phyloP scores from a whole-genome alignment of 2,113 vertebrate species.

The Indicator maculatus region DNA sequence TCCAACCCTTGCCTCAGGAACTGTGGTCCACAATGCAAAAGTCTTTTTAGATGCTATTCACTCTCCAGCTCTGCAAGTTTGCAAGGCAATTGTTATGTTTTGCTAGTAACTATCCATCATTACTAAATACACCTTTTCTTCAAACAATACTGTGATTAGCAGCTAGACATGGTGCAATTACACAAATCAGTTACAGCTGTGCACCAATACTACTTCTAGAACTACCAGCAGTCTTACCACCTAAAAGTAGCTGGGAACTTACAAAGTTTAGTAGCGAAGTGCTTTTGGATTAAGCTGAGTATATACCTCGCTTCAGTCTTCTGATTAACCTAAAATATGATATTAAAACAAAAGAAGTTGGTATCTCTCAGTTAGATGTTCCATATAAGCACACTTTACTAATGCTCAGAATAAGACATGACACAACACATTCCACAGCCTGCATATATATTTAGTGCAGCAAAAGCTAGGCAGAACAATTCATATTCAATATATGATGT shows the following conservation, averaged over 20 bases:
- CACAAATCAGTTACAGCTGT: background rate
- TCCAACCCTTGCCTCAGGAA: too few relatives aligned
- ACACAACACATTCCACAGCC: background rate
- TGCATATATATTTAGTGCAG: background rate
- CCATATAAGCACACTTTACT: background rate
- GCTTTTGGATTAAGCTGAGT: constrained; percentile 85
- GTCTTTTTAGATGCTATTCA: background rate
- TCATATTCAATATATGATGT: background rate
- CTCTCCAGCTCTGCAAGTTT: background rate
- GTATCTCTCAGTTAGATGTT: background rate
- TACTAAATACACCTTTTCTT: background rate
- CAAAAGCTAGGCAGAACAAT: background rate
- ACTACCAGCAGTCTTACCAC: background rate
- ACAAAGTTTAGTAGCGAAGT: constrained; percentile 88
- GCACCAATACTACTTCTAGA: background rate
- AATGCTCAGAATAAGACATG: background rate
- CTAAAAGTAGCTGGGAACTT: constrained; percentile 72
- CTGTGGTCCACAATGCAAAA: background rate
- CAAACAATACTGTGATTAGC: background rate
- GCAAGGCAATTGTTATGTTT: background rate
- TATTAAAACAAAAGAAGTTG: constrained; percentile 30
- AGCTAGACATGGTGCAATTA: background rate
- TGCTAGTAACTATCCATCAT: background rate
- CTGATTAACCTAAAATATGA: constrained; percentile 83
- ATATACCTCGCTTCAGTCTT: constrained; percentile 84